Evolutionary conservation across 2,797 vertebrate genomes (phyloP).

Genomic region (Ceryle rudis): DNA sequence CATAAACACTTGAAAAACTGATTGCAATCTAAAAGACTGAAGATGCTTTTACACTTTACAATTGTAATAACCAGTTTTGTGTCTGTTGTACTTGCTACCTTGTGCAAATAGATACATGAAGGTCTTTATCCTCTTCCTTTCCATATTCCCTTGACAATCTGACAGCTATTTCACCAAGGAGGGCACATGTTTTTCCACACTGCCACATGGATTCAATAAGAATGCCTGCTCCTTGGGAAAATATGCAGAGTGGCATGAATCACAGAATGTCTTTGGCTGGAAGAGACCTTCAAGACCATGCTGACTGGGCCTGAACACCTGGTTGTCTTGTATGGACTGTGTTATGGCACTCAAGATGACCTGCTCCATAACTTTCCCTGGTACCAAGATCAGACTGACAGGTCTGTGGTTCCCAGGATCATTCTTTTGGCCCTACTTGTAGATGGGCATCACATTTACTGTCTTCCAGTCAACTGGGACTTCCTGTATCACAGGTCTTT

Average conservation of each 20-base stretch:
- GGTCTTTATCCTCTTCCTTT: background rate
- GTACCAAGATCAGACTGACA: too few species aligned
- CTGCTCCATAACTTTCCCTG: too few species aligned
- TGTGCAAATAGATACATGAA: background rate
- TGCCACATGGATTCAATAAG: background rate
- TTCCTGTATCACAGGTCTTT: background rate
- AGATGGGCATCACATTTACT: too few species aligned
- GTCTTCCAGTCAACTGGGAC: too few species aligned
- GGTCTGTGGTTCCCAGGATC: too few species aligned
- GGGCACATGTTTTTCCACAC: background rate
- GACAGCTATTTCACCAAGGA: background rate
- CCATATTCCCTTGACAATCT: background rate
- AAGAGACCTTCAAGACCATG: too few species aligned
- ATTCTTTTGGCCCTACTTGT: too few species aligned
- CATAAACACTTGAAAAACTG: background rate
- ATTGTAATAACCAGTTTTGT: background rate
- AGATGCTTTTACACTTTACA: background rate
- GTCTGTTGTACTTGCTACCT: background rate
- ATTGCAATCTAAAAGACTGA: background rate
- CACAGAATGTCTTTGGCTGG: too few species aligned
- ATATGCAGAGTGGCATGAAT: background rate
- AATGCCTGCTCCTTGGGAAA: background rate
- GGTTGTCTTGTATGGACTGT: too few species aligned
- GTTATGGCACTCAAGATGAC: too few species aligned
- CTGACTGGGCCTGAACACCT: too few species aligned